phyloP scores from a whole-genome alignment of 2,797 vertebrate species.

The Tokudaia muenninki region DNA sequence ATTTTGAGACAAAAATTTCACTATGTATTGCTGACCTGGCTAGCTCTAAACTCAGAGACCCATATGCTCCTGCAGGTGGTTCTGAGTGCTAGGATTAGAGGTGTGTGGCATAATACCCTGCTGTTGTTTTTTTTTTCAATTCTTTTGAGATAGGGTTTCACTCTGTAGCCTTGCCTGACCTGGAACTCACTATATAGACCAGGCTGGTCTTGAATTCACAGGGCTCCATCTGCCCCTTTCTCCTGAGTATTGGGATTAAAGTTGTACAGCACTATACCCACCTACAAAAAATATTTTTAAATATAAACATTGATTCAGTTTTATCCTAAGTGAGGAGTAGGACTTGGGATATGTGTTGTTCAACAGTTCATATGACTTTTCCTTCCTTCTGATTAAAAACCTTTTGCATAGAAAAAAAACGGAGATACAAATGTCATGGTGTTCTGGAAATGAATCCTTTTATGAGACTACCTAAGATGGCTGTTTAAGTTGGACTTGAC shows the following conservation, averaged over 20 bases:
- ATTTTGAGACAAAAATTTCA: neutral
- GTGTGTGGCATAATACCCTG: neutral
- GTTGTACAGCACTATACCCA: neutral
- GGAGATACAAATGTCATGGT: neutral
- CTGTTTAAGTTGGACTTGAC: constrained; percentile 41
- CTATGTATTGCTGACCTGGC: neutral
- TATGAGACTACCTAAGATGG: constrained; percentile 6
- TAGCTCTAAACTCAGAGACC: neutral
- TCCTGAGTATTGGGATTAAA: neutral
- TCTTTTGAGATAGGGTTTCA: neutral
- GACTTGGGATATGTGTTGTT: neutral
- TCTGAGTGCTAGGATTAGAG: neutral
- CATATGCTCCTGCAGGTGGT: neutral
- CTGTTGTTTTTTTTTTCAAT: neutral
- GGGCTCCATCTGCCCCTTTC: no score
- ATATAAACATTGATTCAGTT: neutral
- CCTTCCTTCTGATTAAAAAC: neutral
- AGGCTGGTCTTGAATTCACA: neutral
- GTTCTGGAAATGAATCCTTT: neutral
- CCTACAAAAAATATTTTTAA: neutral
- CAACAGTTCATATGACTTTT: constrained; percentile 14
- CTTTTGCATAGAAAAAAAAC: neutral
- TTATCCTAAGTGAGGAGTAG: neutral
- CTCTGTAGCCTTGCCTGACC: neutral
- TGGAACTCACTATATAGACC: neutral